These are phyloP conservation scores for Dasypolia templi DNA, from an alignment of 2,888 invertebrate species.

Conservation along the genomic window DNA sequence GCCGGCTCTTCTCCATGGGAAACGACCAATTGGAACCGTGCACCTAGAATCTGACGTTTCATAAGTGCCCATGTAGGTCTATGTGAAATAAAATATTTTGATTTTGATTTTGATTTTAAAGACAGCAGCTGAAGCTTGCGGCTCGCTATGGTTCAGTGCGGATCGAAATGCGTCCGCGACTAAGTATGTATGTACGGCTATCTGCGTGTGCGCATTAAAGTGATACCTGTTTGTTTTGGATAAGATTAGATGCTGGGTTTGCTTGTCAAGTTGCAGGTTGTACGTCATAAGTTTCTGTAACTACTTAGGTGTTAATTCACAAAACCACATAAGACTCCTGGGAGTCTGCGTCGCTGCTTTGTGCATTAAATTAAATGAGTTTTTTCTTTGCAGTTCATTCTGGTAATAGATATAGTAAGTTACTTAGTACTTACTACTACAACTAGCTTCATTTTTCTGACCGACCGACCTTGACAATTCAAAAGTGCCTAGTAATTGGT, in stretches of 20 bases:
- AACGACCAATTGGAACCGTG: no score
- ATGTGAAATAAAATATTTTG: no score
- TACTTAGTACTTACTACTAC: no score
- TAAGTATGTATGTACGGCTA: constrained; percentile 1
- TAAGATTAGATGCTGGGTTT: constrained; percentile 9
- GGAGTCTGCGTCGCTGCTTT: no score
- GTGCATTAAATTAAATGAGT: not conserved
- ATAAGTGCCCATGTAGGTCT: no score
- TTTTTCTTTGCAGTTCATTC: not conserved
- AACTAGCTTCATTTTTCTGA: no score
- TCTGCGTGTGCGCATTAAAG: constrained; percentile 22
- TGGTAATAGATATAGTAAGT: not conserved
- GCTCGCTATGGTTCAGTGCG: constrained; percentile 40
- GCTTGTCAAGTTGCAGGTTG: not conserved
- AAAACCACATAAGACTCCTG: not conserved
- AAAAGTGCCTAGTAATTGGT: no score
- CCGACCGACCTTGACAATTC: no score
- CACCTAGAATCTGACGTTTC: no score
- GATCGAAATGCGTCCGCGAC: constrained; percentile 30
- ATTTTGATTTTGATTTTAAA: no score
- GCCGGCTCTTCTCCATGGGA: no score
- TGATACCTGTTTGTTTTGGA: constrained; percentile 3
- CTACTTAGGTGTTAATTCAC: not conserved
- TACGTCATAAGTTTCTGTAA: not conserved
- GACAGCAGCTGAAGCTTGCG: constrained; percentile 32